Base-by-base conservation (phyloP, 2,797 vertebrate genomes). In the Tiaroga cobitis region DNA sequence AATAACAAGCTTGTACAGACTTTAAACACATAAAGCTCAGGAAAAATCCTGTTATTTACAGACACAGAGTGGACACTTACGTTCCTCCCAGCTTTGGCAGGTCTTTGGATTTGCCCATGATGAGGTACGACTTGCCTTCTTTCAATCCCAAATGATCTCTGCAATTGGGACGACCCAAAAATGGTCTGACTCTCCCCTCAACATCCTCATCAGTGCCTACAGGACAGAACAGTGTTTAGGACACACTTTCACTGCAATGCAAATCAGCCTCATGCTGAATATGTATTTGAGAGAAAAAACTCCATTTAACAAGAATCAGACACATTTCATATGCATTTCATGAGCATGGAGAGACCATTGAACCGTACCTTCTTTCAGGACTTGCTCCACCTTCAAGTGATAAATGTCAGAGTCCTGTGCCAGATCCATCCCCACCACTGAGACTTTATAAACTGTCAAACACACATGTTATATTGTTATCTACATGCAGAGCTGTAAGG, bases 51-150 rank as follows among this genome's bases (percentile, higher is more conserved):
- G 51, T 13, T 2, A 78, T 43, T 29, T 4, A 34, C 26, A 46
- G 37, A 70, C 16, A 77, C n/a, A 75, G 2, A 81, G 8, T 18
- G 16, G 19, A 32, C 65, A 32, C 75, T 5, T 74, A 91, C 90
- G 61, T 84, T 34, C 39, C 77, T 1, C 81, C 78, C 1, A n/a
- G 56, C 19, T 19, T 63, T 51, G 89, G 34, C 68, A 93, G 89
- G 70, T 94, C 92, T n/a, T 11, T 77, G 18, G 90, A 91, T 5
- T 88, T 77, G 41, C 95, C 95, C 95, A 95, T 95, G 82, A 95
- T 83, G 5, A 95, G 94, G 87, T 94, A 95, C 1, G 76, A 76
- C 75, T 93, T 94, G 1, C 67, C 90, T 1, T 0, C 0, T 0
- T 0, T 0, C 15, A 96, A 80, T 26, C 5, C 59, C 13, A 95